phyloP scores from a whole-genome alignment of 2,888 invertebrate genomes.

The Rhagonycha fulva region DNA sequence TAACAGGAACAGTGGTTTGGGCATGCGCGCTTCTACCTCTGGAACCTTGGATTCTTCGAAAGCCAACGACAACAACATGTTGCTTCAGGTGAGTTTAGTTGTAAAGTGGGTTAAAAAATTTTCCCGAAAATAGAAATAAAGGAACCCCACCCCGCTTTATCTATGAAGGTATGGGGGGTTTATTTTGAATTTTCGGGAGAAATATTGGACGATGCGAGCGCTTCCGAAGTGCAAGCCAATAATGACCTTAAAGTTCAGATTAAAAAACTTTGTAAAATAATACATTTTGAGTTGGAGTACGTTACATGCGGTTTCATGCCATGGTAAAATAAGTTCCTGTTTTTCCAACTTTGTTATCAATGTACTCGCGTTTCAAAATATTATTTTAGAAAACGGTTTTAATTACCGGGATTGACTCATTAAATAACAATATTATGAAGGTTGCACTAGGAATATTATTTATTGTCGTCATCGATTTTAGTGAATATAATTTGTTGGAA shows the following conservation, averaged over 20 bases:
- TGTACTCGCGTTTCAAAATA: neutral
- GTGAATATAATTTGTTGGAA: neutral
- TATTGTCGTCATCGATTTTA: neutral
- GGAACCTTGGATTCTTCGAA: constrained; percentile 51
- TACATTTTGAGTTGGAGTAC: neutral
- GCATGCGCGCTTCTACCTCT: constrained; percentile 54
- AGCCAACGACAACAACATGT: constrained; percentile 61
- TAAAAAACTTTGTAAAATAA: neutral
- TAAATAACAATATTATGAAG: neutral
- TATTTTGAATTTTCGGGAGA: neutral
- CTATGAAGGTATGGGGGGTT: no score
- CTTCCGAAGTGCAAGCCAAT: neutral
- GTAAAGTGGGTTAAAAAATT: neutral
- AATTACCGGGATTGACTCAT: neutral
- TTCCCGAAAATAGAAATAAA: no score
- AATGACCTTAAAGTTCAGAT: neutral
- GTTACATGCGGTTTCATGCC: neutral
- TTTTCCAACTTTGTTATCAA: neutral
- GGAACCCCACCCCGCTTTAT: no score
- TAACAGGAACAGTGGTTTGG: constrained; percentile 52
- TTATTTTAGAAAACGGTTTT: neutral
- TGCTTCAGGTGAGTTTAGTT: constrained; percentile 63
- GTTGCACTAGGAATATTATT: neutral
- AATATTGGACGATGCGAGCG: neutral
- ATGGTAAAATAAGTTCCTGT: neutral